These are phyloP conservation scores for Creontiades dilutus DNA, from an alignment of 2,888 invertebrate species.

Conservation along the genomic window DNA sequence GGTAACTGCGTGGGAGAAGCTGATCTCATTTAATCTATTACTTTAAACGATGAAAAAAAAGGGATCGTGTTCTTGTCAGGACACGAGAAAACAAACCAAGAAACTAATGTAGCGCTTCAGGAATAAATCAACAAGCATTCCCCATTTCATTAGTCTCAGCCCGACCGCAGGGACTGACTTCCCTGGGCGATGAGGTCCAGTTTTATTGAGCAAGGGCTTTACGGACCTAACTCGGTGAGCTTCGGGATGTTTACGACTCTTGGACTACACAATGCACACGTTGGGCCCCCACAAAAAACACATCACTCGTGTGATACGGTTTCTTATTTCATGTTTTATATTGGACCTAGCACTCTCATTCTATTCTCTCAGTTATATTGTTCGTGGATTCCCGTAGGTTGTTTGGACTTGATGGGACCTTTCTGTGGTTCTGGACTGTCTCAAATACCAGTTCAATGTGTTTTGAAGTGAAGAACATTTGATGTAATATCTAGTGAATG, in stretches of 20 bases:
- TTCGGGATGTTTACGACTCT: slow-evolving; percentile 20
- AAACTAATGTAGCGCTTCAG: slow-evolving; percentile 47
- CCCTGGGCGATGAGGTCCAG: slow-evolving; percentile 46
- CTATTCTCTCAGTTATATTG: not conserved
- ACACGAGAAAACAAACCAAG: slow-evolving; percentile 60
- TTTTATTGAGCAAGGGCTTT: slow-evolving; percentile 5
- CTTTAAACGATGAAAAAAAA: slow-evolving; percentile 38
- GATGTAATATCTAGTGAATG: too few species aligned
- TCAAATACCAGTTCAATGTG: too few species aligned
- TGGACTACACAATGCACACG: slow-evolving; percentile 25
- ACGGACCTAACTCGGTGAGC: slow-evolving; percentile 1
- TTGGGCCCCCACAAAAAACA: not conserved
- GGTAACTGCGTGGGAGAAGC: slow-evolving; percentile 58
- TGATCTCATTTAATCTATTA: slow-evolving; percentile 55
- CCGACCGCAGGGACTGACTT: slow-evolving; percentile 22
- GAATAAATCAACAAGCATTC: slow-evolving; percentile 62
- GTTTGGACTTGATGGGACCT: too few species aligned
- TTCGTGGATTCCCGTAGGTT: not conserved
- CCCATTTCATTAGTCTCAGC: slow-evolving; percentile 57
- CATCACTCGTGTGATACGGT: slow-evolving; percentile 12
- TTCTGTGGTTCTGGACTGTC: too few species aligned
- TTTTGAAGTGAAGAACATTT: too few species aligned
- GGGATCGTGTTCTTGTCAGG: slow-evolving; percentile 56
- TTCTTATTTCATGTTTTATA: slow-evolving; percentile 30
- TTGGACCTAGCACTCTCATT: not conserved